A percentile compares a stretch with the other conserved stretches of the same genome.
These are phyloP conservation scores for Gymnosoma rotundatum DNA, from an alignment of 2,888 invertebrate genomes.

Conservation along the genomic window DNA sequence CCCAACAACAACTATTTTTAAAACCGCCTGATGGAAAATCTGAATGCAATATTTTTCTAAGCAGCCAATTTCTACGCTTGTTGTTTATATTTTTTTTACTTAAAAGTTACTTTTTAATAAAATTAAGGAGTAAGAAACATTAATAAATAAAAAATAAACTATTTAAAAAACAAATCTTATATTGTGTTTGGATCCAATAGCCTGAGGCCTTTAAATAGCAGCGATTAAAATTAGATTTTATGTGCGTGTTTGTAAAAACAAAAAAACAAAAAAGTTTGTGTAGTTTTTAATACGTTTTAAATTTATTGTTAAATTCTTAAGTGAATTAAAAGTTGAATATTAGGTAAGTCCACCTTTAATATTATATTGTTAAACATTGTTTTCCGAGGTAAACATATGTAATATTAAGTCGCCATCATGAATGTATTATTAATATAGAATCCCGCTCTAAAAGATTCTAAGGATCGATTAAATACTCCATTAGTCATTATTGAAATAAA, in stretches of 20 bases:
- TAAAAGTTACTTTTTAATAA: neutral
- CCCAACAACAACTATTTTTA: neutral
- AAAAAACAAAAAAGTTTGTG: constrained; percentile 23
- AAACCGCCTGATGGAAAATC: neutral
- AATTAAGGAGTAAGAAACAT: neutral
- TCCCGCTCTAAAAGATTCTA: no score
- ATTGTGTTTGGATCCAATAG: constrained; percentile 43
- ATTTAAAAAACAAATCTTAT: neutral
- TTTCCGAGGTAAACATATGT: no score
- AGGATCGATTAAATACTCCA: no score
- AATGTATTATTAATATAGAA: no score
- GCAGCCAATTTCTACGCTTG: neutral
- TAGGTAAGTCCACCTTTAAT: constrained; percentile 20
- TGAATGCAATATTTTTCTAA: neutral
- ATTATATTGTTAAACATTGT: neutral
- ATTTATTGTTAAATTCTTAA: constrained; percentile 40
- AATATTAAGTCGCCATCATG: no score
- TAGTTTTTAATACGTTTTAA: constrained; percentile 31
- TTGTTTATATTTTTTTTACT: neutral
- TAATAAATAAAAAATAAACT: neutral
- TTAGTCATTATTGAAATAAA: no score
- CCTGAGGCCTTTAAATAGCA: constrained; percentile 50
- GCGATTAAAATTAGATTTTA: constrained; percentile 40
- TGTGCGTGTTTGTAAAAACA: constrained; percentile 14
- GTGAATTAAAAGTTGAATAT: constrained; percentile 28